A percentile compares a stretch with the other conserved stretches of the same genome.
Evolutionary conservation across 2,888 invertebrate species (phyloP).

Genomic region (Trachelus iudaicus): DNA sequence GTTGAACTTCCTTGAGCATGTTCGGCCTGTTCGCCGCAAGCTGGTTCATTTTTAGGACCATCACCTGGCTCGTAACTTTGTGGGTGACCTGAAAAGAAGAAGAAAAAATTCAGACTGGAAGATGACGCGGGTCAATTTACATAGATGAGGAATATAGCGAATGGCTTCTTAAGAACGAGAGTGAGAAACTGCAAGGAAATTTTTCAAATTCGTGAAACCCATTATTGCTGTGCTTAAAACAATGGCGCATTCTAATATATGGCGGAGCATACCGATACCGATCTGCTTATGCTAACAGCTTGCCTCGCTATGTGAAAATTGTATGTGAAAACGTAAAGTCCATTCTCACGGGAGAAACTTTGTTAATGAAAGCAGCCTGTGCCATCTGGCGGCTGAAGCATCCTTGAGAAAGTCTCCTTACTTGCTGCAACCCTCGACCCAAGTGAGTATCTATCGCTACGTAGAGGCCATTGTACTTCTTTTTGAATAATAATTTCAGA

Average conservation of each 20-base stretch:
- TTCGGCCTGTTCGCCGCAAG: slow-evolving; percentile 93
- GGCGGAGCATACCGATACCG: slow-evolving; percentile 26
- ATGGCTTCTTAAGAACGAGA: background rate
- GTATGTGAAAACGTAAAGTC: slow-evolving; percentile 29
- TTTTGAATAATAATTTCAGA: background rate
- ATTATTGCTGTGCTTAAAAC: slow-evolving; percentile 23
- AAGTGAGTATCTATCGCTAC: slow-evolving; percentile 5
- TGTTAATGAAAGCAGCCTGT: slow-evolving; percentile 42
- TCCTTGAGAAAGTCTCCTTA: slow-evolving; percentile 19
- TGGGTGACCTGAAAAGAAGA: slow-evolving; percentile 84
- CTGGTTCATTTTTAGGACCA: slow-evolving; percentile 98
- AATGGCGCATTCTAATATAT: slow-evolving; percentile 28
- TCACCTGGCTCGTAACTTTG: slow-evolving; percentile 90
- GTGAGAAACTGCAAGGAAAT: background rate
- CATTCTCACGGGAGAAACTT: slow-evolving; percentile 48
- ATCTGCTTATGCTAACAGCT: slow-evolving; percentile 19
- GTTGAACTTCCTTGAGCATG: slow-evolving; percentile 96
- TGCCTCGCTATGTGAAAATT: slow-evolving; percentile 6
- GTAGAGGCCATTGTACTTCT: background rate
- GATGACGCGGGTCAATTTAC: background rate
- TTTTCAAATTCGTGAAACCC: slow-evolving; percentile 4
- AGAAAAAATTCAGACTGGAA: background rate
- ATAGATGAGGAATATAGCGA: background rate
- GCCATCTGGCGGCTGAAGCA: slow-evolving; percentile 33
- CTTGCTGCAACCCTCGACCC: background rate